Base-by-base conservation (phyloP, 2,113 vertebrate genomes). In the Sylvilagus bachmani region DNA sequence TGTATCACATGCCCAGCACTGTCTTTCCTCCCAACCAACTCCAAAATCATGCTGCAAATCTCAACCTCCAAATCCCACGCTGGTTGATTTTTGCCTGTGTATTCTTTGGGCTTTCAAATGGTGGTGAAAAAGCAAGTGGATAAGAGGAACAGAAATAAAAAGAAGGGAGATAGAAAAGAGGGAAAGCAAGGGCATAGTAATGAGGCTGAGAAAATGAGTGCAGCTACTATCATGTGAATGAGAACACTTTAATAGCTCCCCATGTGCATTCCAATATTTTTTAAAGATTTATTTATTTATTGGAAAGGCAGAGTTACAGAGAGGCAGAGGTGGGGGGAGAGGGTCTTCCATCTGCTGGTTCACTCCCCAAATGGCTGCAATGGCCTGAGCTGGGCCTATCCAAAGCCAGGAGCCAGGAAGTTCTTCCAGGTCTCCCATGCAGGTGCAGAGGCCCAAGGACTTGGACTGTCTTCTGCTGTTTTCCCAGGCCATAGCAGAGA, bases 51-150 rank as follows among this genome's bases (percentile, higher is more conserved):
- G 66, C 31, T 94, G 31, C 33, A 92, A 49, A 84, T 31, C 3
- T 94, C 31, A 75, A 31, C 5, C 17, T 29, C 11, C n/a, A 74
- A 90, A 82, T 77, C 21, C 69, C 27, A 69, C 49, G 66, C 17
- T 79, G 24, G 24, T 84, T 24, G 86, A 36, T 96, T 92, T 44
- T 94, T 93, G 7, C 69, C 6, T 4, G 12, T 90, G 6, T 21
- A 24, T 90, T 84, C 13, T 27, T 62, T 84, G 36, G 19, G 36
- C 4, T 96, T 94, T 51, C 53, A 94, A 75, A 73, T 86, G 14
- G 5, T 94, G 38, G n/a, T 79, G 29, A 73, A 86, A 58, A 14
- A 73, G 8, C 7, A 51, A 67, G 36, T 79, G 24, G 29, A 64
- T 90, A 61, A 38, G 19, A 86, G n/a, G 55, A 79, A 89, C 86